Base-by-base conservation (phyloP, 2,888 invertebrate species). In the Myathropa florea region DNA sequence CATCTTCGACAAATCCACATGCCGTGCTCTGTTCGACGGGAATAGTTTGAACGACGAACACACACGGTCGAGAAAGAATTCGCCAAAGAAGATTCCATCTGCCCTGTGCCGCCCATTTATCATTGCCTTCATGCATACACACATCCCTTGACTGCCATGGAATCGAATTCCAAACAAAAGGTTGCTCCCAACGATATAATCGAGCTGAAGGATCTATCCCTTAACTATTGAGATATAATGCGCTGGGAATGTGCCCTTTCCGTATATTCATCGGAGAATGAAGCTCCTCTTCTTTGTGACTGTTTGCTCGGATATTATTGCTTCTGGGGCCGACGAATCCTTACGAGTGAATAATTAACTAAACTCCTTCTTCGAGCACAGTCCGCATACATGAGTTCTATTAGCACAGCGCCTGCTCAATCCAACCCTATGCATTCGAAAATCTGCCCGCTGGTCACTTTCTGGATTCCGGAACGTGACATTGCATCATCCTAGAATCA, bases 221-320 rank as follows among this genome's bases (percentile, higher is more conserved):
- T 23, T 33, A 65, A 39, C 75, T 75, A 70, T 75, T 24, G 33
- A 23, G 36, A 21, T 23, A 60, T 60, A 76, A 60, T 39, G 46
- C 36, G 28, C 59, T 57, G 14, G 23, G 18, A 18, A 61, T 21
- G 18, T 55, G 26, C 18, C 28, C 12, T 21, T 10, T 14, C 23
- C 21, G 53, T 7, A 68, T 39, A 68, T 79, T 63, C 79, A 64
- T 23, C 57, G 63, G 0, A n/a, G 14, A 21, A 28, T 53, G 53
- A 53, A 61, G 68, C 33, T 36, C 18, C 7, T 7, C 46, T 55
- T 30, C 60, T 46, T 23, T 61, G 28, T 57, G 59, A 75, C n/a
- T 75, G 64, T 75, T 75, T 79, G 64, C 68, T 60, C 30, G 55
- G 60, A 26, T 70, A 83, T 83, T 75, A 83, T 80, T 83, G 83